These are phyloP conservation scores for Monomorium pharaonis DNA, from an alignment of 1,140 invertebrate genomes.

Conservation along the genomic window DNA sequence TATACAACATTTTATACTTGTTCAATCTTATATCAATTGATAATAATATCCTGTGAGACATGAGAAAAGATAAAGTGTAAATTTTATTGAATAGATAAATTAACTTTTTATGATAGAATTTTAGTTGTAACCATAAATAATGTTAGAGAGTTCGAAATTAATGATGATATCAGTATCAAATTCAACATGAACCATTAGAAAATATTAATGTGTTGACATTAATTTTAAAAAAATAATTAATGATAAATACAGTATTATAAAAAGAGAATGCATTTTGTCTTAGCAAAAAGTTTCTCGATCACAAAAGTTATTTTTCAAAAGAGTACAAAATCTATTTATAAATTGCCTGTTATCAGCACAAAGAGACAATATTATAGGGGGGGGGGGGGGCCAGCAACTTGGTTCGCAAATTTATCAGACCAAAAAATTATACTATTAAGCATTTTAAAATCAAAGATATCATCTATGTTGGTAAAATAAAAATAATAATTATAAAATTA, in stretches of 20 bases:
- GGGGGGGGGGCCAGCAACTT: too few relatives aligned
- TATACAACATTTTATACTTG: not conserved
- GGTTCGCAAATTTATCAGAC: not conserved
- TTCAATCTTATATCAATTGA: not conserved
- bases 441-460: not conserved
- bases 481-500: too few relatives aligned
- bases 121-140: not conserved
- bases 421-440: not conserved
- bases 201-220: not conserved
- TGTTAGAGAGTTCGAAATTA: not conserved
- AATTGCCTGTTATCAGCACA: conserved; percentile 65
- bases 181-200: not conserved
- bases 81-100: not conserved
- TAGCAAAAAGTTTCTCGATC: not conserved
- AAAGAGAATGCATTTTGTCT: not conserved
- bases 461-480: not conserved
- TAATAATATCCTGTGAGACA: not conserved
- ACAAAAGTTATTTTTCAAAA: not conserved
- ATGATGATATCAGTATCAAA: not conserved
- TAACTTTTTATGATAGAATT: not conserved
- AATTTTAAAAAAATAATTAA: not conserved
- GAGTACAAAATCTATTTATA: not conserved
- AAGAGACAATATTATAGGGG: conserved; percentile 68
- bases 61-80: not conserved
- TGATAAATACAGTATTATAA: too few relatives aligned